Base-by-base conservation (phyloP, 2,888 invertebrate species). In the Tridacna gigas region DNA sequence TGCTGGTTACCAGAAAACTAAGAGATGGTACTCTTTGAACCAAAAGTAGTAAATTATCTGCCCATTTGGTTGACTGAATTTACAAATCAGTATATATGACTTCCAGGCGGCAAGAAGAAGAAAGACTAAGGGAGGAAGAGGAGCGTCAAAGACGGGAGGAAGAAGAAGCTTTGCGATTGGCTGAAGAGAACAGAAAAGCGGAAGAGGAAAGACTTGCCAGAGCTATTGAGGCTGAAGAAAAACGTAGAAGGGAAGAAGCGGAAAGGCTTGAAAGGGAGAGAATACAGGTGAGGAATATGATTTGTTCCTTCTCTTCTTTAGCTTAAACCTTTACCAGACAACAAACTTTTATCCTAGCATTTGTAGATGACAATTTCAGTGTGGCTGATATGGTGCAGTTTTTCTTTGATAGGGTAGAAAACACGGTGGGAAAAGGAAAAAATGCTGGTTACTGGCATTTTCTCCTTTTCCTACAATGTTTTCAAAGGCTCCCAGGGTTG, bases 171-270 rank as follows among this genome's bases (percentile, higher is more conserved):
- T 82, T 93, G 48, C 89, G 92, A 63, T 86, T 95, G 96, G 78
- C 96, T 84, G 97, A 97, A 91, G 96, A 97, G 93, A 98, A 98
- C 93, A 96, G 97, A 26, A 96, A 96, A 86, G 96, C 97, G 74
- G 98, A 99, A 93, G 97, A 98, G 92, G 97, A 98, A 94, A 96
- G 98, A 91, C 96, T 98, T 79, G 96, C 96, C 95, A 97, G 96
- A 95, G 98, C 98, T 90, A 97, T 97, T 89, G 97, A 97, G 96
- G 97, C 94, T 71, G 95, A 95, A 81, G 94, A 94, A 77, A 89
- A 91, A 92, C 96, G 97, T 37, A 97, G 97, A 91, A 96, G 97
- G 92, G 97, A 97, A 91, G 98, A 98, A 77, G 92, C 92, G 12
- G 93, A 93, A 77, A 90, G 91, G 56, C 71, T 90, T 28, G 94